Evolutionary conservation across 1,140 invertebrate species (phyloP).

Genomic region (Drosophila punjabiensis): DNA sequence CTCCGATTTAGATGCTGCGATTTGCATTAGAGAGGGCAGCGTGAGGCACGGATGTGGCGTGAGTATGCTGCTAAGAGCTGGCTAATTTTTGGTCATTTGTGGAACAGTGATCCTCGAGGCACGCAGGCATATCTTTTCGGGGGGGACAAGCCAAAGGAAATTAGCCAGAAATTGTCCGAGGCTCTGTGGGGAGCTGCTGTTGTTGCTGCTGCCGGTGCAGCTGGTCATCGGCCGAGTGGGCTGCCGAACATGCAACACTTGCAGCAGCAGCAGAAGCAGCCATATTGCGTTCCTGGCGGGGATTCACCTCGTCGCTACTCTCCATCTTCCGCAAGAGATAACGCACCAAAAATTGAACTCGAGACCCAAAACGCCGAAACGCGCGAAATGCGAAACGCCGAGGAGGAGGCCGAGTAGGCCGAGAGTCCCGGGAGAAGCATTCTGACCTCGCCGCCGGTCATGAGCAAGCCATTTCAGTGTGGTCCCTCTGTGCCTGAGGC

Average conservation of each 20-base stretch:
- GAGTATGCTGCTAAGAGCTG: background rate
- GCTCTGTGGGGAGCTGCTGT: slow-evolving; percentile 68
- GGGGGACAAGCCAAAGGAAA: slow-evolving; percentile 39
- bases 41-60: slow-evolving; percentile 34
- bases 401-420: slow-evolving; percentile 28
- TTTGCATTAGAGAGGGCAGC: slow-evolving; percentile 53
- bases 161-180: slow-evolving; percentile 72
- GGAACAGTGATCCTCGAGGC: slow-evolving; percentile 3
- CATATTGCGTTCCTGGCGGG: slow-evolving; percentile 12
- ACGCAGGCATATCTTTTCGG: slow-evolving; percentile 2
- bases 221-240: slow-evolving; percentile 67
- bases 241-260: slow-evolving; percentile 75
- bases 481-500: slow-evolving; percentile 31
- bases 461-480: slow-evolving; percentile 54
- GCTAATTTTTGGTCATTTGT: slow-evolving; percentile 26
- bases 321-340: slow-evolving; percentile 39
- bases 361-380: slow-evolving; percentile 41
- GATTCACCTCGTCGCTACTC: slow-evolving; percentile 2
- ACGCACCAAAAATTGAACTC: slow-evolving; percentile 74
- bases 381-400: slow-evolving; percentile 74
- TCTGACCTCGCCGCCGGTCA: slow-evolving; percentile 69
- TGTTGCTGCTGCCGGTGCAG: slow-evolving; percentile 35
- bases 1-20: slow-evolving; percentile 41
- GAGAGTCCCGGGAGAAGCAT: slow-evolving; percentile 25
- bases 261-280: slow-evolving; percentile 21